Conservation (phyloP, 2,113 vertebrate species). For the Burhinus oedicnemus region DNA sequence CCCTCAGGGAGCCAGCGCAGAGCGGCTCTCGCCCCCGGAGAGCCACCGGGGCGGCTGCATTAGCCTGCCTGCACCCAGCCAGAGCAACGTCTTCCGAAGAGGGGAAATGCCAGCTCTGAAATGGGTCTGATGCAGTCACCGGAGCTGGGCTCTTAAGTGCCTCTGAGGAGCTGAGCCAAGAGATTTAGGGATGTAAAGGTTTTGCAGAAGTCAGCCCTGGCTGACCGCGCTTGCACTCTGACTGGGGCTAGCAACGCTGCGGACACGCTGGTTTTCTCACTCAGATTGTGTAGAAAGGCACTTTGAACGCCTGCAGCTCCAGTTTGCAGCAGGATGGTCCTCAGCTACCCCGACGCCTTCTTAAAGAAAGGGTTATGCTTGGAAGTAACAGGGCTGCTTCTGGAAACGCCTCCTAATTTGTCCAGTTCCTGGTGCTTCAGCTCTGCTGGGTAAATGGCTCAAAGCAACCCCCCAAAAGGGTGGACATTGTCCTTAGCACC, state of each 20-base stretch:
- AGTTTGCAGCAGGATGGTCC: background rate
- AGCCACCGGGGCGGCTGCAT: background rate
- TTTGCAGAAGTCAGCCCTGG: background rate
- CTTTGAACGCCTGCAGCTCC: background rate
- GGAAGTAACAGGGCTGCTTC: no score
- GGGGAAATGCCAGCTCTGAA: background rate
- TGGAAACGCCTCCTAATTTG: no score
- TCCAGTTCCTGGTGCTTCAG: no score
- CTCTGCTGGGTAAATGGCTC: no score
- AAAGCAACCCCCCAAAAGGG: no score
- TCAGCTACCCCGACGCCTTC: background rate
- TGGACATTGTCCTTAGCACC: no score
- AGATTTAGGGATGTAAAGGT: background rate
- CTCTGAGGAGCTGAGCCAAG: background rate
- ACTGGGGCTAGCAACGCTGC: background rate
- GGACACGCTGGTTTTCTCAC: accelerated
- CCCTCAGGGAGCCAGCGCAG: background rate
- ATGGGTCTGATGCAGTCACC: accelerated
- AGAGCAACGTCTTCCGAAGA: background rate
- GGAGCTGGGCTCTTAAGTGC: background rate
- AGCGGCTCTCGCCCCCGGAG: background rate
- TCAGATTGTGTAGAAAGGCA: accelerated
- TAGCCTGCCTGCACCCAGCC: background rate
- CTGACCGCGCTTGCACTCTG: accelerated
- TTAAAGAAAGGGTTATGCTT: no score